Evolutionary conservation across 2,113 vertebrate genomes (phyloP).

Genomic region (Egretta garzetta): DNA sequence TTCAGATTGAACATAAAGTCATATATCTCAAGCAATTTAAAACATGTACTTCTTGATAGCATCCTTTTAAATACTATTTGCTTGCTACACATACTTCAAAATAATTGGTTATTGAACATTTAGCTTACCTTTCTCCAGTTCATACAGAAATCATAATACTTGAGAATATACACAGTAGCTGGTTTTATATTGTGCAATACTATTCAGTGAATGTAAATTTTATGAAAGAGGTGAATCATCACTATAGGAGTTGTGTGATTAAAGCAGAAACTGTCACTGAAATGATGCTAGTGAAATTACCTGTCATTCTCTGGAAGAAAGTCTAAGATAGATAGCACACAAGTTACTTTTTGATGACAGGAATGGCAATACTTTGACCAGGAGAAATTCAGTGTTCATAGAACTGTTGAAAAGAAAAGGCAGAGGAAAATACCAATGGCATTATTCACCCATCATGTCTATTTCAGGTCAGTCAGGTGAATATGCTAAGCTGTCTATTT

Average conservation of each 20-base stretch:
- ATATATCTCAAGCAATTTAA: neutral
- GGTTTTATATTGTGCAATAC: neutral
- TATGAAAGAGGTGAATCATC: conserved; percentile 38
- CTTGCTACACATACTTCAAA: neutral
- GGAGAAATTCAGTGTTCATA: neutral
- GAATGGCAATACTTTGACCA: conserved; percentile 26
- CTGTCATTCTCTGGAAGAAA: conserved; percentile 37
- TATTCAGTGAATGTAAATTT: neutral
- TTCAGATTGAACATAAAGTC: neutral
- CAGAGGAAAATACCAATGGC: conserved; percentile 13
- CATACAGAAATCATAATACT: neutral
- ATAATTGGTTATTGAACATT: conserved; percentile 2
- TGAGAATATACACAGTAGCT: neutral
- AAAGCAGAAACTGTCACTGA: conserved; percentile 30
- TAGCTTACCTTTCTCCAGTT: neutral
- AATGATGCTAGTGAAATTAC: conserved; percentile 37
- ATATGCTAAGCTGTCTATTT: neutral
- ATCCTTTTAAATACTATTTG: neutral
- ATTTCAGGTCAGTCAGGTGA: neutral
- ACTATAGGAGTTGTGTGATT: neutral
- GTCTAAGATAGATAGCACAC: neutral
- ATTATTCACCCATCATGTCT: neutral
- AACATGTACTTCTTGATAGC: neutral
- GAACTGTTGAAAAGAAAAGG: conserved; percentile 24
- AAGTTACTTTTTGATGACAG: conserved; percentile 44